Evolutionary conservation across 2,113 vertebrate species (phyloP).

Genomic region (Lophotis ruficrista): DNA sequence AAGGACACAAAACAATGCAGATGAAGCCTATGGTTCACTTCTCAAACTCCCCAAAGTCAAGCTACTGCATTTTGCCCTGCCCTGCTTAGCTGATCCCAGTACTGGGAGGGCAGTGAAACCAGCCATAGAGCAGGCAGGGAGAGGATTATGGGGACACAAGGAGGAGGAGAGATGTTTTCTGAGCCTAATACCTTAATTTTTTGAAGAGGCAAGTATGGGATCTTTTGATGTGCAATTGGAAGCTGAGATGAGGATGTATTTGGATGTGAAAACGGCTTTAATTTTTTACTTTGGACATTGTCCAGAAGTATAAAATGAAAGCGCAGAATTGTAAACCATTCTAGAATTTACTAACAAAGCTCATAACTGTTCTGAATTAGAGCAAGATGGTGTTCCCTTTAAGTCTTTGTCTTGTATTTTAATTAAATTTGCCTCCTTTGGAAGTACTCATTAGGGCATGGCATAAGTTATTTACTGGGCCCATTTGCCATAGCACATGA

Average conservation of each 20-base stretch:
- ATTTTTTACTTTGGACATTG: neutral
- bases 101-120: neutral
- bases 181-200: neutral
- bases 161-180: neutral
- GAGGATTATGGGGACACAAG: neutral
- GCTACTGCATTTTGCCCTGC: neutral
- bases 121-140: neutral
- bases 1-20: neutral
- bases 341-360: conserved; percentile 11
- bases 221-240: conserved; percentile 3
- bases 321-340: neutral
- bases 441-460: neutral
- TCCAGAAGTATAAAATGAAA: conserved; percentile 40
- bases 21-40: neutral
- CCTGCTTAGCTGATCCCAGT: neutral
- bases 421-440: neutral
- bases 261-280: conserved; percentile 13
- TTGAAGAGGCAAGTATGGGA: neutral
- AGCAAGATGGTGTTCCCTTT: neutral
- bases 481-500: neutral
- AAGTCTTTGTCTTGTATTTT: neutral
- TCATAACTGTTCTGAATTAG: conserved; percentile 18
- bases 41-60: neutral
- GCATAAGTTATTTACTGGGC: neutral
- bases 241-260: neutral